phyloP scores from a whole-genome alignment of 64 coral and sea anemone species.

The Pachyseris speciosa region DNA sequence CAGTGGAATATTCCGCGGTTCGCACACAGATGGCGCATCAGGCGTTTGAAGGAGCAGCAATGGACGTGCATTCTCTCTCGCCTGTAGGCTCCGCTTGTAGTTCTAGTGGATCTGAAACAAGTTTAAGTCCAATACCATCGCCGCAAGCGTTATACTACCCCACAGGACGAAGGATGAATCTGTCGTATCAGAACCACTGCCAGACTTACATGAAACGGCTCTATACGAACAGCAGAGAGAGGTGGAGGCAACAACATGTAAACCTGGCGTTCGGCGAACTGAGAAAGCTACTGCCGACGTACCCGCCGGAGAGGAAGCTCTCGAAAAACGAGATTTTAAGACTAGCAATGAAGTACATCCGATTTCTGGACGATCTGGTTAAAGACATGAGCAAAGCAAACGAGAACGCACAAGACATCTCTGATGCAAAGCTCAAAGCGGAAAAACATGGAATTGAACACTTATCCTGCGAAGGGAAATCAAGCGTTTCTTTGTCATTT shows the following conservation, averaged over 20 bases:
- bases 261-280: slow-evolving; percentile 84
- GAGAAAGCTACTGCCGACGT: slow-evolving; percentile 83
- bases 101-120: slow-evolving; percentile 71
- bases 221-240: slow-evolving; percentile 81
- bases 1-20: no score
- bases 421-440: background rate
- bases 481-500: background rate
- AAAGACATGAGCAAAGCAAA: slow-evolving; percentile 60
- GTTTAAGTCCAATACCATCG: slow-evolving; percentile 59
- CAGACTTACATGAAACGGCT: slow-evolving; percentile 81
- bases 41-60: slow-evolving; percentile 1
- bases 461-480: slow-evolving; percentile 6
- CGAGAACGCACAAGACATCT: background rate
- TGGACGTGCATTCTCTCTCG: slow-evolving; percentile 19
- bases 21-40: background rate
- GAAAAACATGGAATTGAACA: background rate
- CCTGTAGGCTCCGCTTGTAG: slow-evolving; percentile 48
- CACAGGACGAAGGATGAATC: slow-evolving; percentile 14
- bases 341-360: slow-evolving; percentile 90
- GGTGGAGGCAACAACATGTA: slow-evolving; percentile 87
- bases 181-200: slow-evolving; percentile 39
- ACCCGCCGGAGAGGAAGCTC: slow-evolving; percentile 82
- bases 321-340: slow-evolving; percentile 92
- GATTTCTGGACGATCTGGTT: slow-evolving; percentile 75
- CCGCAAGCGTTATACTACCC: slow-evolving; percentile 17